These are phyloP conservation scores for Channa striata DNA, from an alignment of 2,797 vertebrate genomes.

Conservation along the genomic window DNA sequence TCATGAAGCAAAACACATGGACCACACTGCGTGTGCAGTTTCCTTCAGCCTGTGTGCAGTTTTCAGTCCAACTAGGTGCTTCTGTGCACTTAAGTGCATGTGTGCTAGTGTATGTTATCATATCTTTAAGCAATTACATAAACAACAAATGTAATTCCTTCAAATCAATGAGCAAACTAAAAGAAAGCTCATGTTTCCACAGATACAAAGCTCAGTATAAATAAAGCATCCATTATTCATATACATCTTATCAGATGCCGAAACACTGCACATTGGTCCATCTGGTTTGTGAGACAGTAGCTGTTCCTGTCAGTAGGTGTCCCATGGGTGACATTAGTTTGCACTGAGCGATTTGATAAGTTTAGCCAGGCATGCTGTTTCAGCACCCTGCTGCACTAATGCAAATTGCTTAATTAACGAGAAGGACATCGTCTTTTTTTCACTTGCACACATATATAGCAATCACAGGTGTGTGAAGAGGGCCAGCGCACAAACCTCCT, in stretches of 20 bases:
- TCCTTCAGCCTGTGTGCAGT: background rate
- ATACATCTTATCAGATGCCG: background rate
- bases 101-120: background rate
- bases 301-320: no score
- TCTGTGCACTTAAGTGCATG: background rate
- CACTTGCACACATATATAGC: no score
- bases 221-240: background rate
- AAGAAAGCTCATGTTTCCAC: background rate
- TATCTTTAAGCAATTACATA: background rate
- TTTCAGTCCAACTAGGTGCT: background rate
- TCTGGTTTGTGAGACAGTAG: no score
- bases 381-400: no score
- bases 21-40: slow-evolving; percentile 12
- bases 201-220: background rate
- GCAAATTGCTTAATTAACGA: no score
- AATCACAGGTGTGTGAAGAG: background rate
- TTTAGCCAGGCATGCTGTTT: no score
- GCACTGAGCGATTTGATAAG: no score
- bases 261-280: no score
- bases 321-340: no score
- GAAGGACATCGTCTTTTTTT: no score
- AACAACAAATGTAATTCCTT: background rate
- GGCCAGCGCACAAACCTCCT: background rate
- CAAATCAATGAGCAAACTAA: background rate
- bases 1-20: slow-evolving; percentile 47